These are phyloP conservation scores for Coregonus suidteri DNA, from an alignment of 2,797 vertebrate species.

Conservation along the genomic window DNA sequence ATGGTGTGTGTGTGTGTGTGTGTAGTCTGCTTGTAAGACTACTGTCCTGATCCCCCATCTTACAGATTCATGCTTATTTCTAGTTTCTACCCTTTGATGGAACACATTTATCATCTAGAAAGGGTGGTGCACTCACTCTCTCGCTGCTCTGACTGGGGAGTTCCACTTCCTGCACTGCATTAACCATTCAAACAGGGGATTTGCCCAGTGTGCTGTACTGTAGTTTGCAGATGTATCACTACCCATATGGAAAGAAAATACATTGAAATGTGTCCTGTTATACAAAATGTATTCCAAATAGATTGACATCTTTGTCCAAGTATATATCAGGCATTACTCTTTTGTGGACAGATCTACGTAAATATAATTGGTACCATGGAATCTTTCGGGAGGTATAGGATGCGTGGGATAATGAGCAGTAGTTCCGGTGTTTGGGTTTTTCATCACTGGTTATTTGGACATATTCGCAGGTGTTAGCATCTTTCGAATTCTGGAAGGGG, in stretches of 20 bases:
- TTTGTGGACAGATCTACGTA: no score
- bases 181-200: neutral
- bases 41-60: constrained; percentile 22
- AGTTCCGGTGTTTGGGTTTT: no score
- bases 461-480: no score
- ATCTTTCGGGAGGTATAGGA: no score
- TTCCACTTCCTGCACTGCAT: neutral
- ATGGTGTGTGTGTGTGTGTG: neutral
- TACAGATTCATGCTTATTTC: constrained; percentile 39
- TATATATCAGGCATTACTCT: neutral
- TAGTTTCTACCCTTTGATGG: constrained; percentile 30
- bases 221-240: constrained; percentile 8
- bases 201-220: neutral
- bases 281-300: neutral
- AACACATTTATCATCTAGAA: constrained; percentile 46
- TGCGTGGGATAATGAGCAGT: no score
- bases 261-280: neutral
- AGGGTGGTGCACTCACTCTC: constrained; percentile 16
- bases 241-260: neutral
- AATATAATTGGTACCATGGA: no score
- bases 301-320: neutral
- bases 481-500: no score
- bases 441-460: no score
- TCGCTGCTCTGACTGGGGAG: neutral
- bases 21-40: constrained; percentile 26